Percentiles rank a stretch among this genome's conserved stretches.
Evolutionary conservation across 2,113 vertebrate species (phyloP).

Genomic region (Phasianus colchicus): DNA sequence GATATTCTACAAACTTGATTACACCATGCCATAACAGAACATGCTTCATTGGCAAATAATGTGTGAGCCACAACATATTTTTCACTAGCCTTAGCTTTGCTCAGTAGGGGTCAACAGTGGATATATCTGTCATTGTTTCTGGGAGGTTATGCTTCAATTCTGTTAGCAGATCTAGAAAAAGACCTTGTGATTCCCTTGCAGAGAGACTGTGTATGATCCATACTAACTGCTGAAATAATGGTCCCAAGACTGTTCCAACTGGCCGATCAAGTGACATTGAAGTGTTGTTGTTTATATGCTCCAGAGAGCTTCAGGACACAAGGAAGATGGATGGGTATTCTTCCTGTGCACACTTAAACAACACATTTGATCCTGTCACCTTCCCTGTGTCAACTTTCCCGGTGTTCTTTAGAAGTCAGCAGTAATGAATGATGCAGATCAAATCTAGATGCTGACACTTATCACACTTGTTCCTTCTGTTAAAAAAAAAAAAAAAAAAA

Average conservation of each 20-base stretch:
- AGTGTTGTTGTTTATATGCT: not conserved
- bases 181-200: not conserved
- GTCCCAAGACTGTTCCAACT: conserved; percentile 48
- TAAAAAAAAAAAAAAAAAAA: not conserved
- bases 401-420: conserved; percentile 33
- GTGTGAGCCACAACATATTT: not conserved
- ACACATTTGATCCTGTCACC: conserved; percentile 43
- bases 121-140: not conserved
- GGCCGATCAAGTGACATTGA: conserved; percentile 41
- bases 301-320: conserved; percentile 6
- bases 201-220: not conserved
- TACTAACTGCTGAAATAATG: not conserved
- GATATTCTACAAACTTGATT: not conserved
- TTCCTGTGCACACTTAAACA: conserved; percentile 19
- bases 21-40: not conserved
- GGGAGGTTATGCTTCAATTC: not conserved
- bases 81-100: not conserved
- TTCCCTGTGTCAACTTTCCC: conserved; percentile 1
- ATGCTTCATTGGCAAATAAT: not conserved
- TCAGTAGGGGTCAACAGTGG: not conserved
- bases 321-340: conserved; percentile 22
- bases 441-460: conserved; percentile 32
- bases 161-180: not conserved
- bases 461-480: not conserved
- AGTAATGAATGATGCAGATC: conserved; percentile 58